phyloP scores from a whole-genome alignment of 2,888 invertebrate genomes.

The Chrysotoxum bicinctum region DNA sequence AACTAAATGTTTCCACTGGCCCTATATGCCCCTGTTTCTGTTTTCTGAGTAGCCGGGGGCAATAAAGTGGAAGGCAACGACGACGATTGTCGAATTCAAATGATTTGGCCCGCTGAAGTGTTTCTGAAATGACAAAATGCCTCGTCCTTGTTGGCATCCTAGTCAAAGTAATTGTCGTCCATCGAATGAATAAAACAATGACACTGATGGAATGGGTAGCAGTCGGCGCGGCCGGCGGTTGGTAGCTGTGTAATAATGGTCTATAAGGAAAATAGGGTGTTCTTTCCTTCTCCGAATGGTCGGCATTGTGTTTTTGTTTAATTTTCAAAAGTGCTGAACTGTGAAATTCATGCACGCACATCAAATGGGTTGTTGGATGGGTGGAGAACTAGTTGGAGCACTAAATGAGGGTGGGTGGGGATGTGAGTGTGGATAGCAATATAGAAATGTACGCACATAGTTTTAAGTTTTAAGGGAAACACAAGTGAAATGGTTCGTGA shows the following conservation, averaged over 20 bases:
- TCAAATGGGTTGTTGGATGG: slow-evolving; percentile 13
- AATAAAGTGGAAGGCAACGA: slow-evolving; percentile 64
- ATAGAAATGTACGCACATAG: slow-evolving; percentile 71
- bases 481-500: slow-evolving; percentile 70
- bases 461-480: slow-evolving; percentile 68
- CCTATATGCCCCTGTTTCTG: slow-evolving; percentile 14
- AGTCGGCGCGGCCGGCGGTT: background rate
- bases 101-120: slow-evolving; percentile 62
- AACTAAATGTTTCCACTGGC: slow-evolving; percentile 62
- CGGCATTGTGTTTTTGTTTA: slow-evolving; percentile 71
- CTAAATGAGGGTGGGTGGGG: background rate
- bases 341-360: slow-evolving; percentile 73
- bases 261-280: slow-evolving; percentile 50
- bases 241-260: background rate
- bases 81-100: slow-evolving; percentile 73
- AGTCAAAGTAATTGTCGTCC: slow-evolving; percentile 45
- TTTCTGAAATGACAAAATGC: slow-evolving; percentile 68
- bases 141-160: slow-evolving; percentile 53
- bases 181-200: slow-evolving; percentile 65
- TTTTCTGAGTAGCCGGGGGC: slow-evolving; percentile 36
- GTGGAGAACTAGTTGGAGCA: background rate
- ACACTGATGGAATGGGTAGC: slow-evolving; percentile 47
- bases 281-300: slow-evolving; percentile 41
- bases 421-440: slow-evolving; percentile 41
- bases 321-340: slow-evolving; percentile 73